A percentile compares a stretch with the other conserved stretches of the same genome.
Evolutionary conservation across 1,140 invertebrate species (phyloP).

Genomic region (Vanessa tameamea): DNA sequence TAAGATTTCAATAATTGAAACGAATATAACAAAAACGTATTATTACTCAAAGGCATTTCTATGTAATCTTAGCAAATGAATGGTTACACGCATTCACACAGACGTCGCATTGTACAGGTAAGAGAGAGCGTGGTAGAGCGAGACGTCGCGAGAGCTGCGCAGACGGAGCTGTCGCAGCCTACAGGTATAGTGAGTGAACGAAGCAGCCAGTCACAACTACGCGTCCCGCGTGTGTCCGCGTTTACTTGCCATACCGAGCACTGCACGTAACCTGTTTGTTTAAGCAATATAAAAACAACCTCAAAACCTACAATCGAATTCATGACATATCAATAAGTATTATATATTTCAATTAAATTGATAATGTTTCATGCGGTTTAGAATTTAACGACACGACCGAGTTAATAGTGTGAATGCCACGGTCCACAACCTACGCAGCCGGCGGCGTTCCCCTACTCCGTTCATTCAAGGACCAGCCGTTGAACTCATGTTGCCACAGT

Average conservation of each 20-base stretch:
- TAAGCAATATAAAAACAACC: constrained; percentile 56
- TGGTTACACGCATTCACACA: constrained; percentile 14
- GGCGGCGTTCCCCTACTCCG: constrained; percentile 71
- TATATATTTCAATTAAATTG: constrained; percentile 18
- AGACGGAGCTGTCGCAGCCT: constrained; percentile 43
- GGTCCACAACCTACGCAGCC: constrained; percentile 74
- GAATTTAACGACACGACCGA: constrained; percentile 39
- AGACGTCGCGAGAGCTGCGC: constrained; percentile 58
- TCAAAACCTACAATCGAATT: constrained; percentile 39
- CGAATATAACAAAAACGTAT: constrained; percentile 23
- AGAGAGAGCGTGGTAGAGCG: constrained; percentile 58
- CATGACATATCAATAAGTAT: constrained; percentile 29
- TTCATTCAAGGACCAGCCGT: constrained; percentile 77
- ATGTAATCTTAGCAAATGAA: constrained; percentile 33
- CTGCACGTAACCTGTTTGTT: constrained; percentile 52
- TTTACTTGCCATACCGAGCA: constrained; percentile 50
- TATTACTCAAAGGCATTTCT: constrained; percentile 15
- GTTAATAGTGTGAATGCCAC: constrained; percentile 75
- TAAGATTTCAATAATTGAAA: not conserved
- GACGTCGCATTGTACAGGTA: constrained; percentile 54
- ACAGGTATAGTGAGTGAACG: constrained; percentile 39
- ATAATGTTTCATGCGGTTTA: not conserved
- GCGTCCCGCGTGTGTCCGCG: constrained; percentile 68
- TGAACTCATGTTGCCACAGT: constrained; percentile 69
- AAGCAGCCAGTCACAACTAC: constrained; percentile 60